phyloP scores from a whole-genome alignment of 2,888 invertebrate species.

The Clitarchus hookeri region DNA sequence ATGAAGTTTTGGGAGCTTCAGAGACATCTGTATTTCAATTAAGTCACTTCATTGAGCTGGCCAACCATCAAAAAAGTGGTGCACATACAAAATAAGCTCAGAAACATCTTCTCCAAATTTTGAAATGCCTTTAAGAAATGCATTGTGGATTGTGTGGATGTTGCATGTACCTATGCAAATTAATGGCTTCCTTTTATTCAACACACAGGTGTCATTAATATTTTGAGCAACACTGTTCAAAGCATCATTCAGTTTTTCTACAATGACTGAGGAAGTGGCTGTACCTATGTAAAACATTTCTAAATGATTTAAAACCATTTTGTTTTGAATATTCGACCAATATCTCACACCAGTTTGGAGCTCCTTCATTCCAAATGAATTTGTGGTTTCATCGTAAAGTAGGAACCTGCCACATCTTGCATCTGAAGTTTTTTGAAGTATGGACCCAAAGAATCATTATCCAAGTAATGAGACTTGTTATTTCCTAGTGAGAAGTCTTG shows the following conservation, averaged over 20 bases:
- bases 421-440: slow-evolving; percentile 29
- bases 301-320: slow-evolving; percentile 31
- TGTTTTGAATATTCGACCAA: slow-evolving; percentile 28
- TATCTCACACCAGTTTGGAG: too few relatives aligned
- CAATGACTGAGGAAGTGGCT: slow-evolving; percentile 25
- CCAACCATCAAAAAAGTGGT: slow-evolving; percentile 38
- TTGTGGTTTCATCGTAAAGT: slow-evolving; percentile 32
- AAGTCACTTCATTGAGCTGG: slow-evolving; percentile 38
- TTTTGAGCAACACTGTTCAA: not conserved
- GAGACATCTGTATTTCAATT: slow-evolving; percentile 34
- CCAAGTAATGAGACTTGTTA: not conserved
- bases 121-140: slow-evolving; percentile 34
- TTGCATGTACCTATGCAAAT: slow-evolving; percentile 39
- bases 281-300: slow-evolving; percentile 33
- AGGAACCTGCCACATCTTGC: not conserved
- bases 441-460: slow-evolving; percentile 30
- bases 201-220: not conserved
- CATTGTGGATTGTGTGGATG: slow-evolving; percentile 38
- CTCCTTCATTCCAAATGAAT: slow-evolving; percentile 28
- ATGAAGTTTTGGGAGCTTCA: slow-evolving; percentile 33
- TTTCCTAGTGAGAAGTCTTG: too few relatives aligned
- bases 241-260: slow-evolving; percentile 27
- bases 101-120: slow-evolving; percentile 31
- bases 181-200: slow-evolving; percentile 34
- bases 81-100: slow-evolving; percentile 37